A percentile compares a stretch with the other conserved stretches of the same genome.
Conservation (phyloP, 92 coral and sea anemone species). For the Porites evermanni region DNA sequence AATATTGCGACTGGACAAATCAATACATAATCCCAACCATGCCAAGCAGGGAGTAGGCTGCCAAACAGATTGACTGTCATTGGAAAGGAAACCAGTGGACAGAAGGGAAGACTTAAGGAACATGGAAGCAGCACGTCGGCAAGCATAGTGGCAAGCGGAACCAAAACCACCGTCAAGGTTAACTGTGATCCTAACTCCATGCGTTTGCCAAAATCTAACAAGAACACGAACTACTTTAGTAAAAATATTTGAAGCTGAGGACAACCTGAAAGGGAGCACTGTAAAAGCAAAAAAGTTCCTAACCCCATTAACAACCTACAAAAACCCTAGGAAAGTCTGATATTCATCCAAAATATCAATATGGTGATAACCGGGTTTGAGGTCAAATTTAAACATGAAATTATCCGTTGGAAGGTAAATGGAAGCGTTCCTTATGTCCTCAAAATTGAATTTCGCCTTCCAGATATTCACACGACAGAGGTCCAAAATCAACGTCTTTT, state of each 20-base stretch:
- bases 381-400: slow-evolving; percentile 51
- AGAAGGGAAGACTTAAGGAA: not conserved
- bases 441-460: slow-evolving; percentile 22
- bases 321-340: slow-evolving; percentile 45
- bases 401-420: slow-evolving; percentile 24
- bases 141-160: too few species aligned
- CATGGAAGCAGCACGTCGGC: too few species aligned
- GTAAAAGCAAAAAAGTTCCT: slow-evolving; percentile 34
- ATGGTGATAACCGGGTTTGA: slow-evolving; percentile 42
- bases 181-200: too few species aligned
- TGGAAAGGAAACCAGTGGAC: slow-evolving; percentile 10
- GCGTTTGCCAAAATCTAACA: not conserved
- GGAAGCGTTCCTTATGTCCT: slow-evolving; percentile 18
- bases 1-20: slow-evolving; percentile 30
- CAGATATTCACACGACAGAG: slow-evolving; percentile 25
- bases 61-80: slow-evolving; percentile 25
- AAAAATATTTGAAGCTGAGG: slow-evolving; percentile 36
- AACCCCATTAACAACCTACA: not conserved
- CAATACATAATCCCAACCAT: slow-evolving; percentile 20
- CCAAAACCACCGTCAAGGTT: too few species aligned
- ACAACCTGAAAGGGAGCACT: slow-evolving; percentile 42
- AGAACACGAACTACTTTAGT: slow-evolving; percentile 28
- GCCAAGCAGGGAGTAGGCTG: slow-evolving; percentile 19
- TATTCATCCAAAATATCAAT: slow-evolving; percentile 31
- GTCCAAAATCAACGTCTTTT: slow-evolving; percentile 30